Percentiles rank a stretch among this genome's conserved stretches.
phyloP scores from a whole-genome alignment of 2,113 vertebrate species.

The Alouatta palliata region DNA sequence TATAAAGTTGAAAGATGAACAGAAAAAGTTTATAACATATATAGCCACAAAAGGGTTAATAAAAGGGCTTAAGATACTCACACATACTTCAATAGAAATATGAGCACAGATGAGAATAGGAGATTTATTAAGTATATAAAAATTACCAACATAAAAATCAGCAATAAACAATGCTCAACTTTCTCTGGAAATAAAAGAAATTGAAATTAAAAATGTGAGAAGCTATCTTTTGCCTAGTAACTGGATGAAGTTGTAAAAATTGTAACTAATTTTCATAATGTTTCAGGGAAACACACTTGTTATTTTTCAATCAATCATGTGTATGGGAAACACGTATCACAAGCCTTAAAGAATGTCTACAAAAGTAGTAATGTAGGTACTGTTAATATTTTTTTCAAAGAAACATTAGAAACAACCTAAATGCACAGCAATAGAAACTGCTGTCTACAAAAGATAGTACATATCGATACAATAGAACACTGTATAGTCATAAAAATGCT shows the following conservation, averaged over 20 bases:
- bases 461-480: not conserved
- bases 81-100: not conserved
- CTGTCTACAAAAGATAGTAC: not conserved
- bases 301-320: not conserved
- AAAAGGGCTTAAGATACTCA: not conserved
- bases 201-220: conserved; percentile 20
- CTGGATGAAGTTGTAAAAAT: not conserved
- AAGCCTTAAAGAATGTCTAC: not conserved
- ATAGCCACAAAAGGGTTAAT: not conserved
- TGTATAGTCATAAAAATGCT: not conserved
- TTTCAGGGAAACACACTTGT: not conserved
- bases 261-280: not conserved
- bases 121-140: conserved; percentile 3
- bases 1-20: not conserved
- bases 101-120: not conserved
- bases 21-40: not conserved
- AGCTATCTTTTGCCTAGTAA: not conserved
- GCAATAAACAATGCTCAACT: not conserved
- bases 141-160: not conserved
- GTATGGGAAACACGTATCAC: not conserved
- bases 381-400: not conserved
- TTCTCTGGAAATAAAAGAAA: conserved; percentile 17
- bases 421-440: not conserved
- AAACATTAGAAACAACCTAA: not conserved
- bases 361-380: not conserved